A percentile compares a stretch with the other conserved stretches of the same genome.
Evolutionary conservation across 2,113 vertebrate genomes (phyloP).

Genomic region (Ifrita kowaldi): DNA sequence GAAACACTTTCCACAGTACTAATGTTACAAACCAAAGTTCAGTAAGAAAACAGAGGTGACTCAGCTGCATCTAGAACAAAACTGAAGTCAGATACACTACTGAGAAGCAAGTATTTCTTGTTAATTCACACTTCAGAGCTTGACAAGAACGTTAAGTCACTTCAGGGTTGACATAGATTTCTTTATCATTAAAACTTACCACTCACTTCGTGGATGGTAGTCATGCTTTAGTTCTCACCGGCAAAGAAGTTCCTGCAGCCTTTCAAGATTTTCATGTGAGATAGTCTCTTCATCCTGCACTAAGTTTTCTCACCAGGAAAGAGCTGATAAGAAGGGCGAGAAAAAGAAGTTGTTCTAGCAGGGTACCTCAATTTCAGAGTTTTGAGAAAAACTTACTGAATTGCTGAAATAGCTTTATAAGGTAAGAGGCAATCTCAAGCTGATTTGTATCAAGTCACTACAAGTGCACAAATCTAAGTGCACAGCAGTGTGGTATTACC

Average conservation of each 20-base stretch:
- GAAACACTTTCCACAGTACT: not conserved
- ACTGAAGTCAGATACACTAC: not conserved
- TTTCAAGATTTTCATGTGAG: not conserved
- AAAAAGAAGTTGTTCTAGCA: not conserved
- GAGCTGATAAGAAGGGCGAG: not conserved
- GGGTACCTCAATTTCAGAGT: not conserved
- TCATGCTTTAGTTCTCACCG: not conserved
- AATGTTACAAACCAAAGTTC: not conserved
- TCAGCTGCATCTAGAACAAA: not conserved
- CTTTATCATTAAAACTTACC: not conserved
- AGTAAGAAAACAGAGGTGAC: not conserved
- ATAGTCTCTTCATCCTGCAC: not conserved
- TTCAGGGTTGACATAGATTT: not conserved
- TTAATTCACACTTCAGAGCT: not conserved
- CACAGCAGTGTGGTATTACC: not conserved
- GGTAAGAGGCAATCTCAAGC: not conserved
- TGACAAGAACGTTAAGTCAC: not conserved
- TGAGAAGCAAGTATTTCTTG: not conserved
- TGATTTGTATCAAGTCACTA: not conserved
- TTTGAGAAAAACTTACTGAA: not conserved
- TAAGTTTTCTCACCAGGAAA: not conserved
- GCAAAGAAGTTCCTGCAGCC: not conserved
- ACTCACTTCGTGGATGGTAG: not conserved
- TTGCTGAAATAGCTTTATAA: not conserved
- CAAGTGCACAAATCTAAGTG: not conserved